phyloP scores from a whole-genome alignment of 1,140 invertebrate species.

The Campodea augens region DNA sequence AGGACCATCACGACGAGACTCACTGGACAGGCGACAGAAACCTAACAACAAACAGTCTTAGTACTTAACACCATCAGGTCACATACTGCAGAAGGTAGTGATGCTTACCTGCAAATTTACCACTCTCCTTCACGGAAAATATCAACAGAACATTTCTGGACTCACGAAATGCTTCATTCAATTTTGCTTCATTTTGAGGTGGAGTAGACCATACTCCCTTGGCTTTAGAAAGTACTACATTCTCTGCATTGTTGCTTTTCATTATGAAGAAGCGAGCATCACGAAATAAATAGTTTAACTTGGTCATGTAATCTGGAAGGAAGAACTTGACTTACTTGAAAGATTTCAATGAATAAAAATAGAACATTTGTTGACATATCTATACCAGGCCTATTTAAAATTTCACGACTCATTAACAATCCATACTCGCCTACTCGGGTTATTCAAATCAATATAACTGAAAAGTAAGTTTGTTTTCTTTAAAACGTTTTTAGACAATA shows the following conservation, averaged over 20 bases:
- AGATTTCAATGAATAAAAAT: neutral
- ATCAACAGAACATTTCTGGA: constrained; percentile 85
- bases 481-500: too few relatives aligned
- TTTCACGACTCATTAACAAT: neutral
- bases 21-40: constrained; percentile 70
- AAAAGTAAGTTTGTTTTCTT: too few relatives aligned
- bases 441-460: too few relatives aligned
- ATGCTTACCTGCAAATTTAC: constrained; percentile 43
- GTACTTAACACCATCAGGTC: neutral
- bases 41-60: constrained; percentile 37
- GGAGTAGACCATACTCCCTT: constrained; percentile 96
- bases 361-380: neutral
- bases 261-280: constrained; percentile 93
- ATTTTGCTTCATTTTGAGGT: constrained; percentile 87
- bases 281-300: constrained; percentile 84
- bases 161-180: constrained; percentile 84
- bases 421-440: neutral
- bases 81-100: neutral
- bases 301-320: constrained; percentile 59
- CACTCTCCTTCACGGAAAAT: constrained; percentile 95
- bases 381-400: neutral
- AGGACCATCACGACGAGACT: constrained; percentile 71
- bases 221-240: constrained; percentile 80
- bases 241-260: constrained; percentile 95
- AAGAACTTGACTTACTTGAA: neutral